Conservation (phyloP, 2,797 vertebrate species). For the Characodon lateralis region DNA sequence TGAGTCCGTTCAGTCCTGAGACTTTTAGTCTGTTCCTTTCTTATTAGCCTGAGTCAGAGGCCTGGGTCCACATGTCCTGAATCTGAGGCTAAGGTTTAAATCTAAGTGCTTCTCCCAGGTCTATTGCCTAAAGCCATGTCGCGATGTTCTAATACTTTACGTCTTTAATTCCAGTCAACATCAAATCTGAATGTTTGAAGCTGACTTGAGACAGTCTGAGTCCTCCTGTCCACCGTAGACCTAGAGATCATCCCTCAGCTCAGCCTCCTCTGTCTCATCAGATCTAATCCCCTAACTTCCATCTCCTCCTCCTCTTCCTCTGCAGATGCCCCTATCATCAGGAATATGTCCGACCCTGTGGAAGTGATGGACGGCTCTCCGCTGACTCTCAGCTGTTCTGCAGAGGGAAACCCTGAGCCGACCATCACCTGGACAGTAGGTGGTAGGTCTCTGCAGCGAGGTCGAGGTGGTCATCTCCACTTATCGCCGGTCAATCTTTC, state of each 20-base stretch:
- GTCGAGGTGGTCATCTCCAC: slow-evolving; percentile 18
- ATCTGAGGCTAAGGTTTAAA: neutral
- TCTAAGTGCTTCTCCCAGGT: neutral
- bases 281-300: neutral
- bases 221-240: too few species aligned
- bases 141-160: too few species aligned
- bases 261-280: neutral
- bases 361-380: slow-evolving; percentile 59
- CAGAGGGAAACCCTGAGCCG: slow-evolving; percentile 68
- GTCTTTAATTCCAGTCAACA: too few species aligned
- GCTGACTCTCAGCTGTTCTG: slow-evolving; percentile 66
- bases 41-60: neutral
- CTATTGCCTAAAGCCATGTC: too few species aligned
- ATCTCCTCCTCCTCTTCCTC: neutral
- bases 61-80: neutral
- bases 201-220: too few species aligned
- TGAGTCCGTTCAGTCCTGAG: slow-evolving; percentile 52
- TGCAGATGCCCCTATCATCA: slow-evolving; percentile 64
- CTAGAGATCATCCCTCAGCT: neutral
- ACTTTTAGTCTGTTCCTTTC: neutral
- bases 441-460: neutral
- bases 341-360: neutral
- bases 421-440: slow-evolving; percentile 48
- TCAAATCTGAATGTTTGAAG: too few species aligned
- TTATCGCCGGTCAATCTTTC: slow-evolving; percentile 6